Base-by-base conservation (phyloP, 2,113 vertebrate genomes). In the Mobula birostris region DNA sequence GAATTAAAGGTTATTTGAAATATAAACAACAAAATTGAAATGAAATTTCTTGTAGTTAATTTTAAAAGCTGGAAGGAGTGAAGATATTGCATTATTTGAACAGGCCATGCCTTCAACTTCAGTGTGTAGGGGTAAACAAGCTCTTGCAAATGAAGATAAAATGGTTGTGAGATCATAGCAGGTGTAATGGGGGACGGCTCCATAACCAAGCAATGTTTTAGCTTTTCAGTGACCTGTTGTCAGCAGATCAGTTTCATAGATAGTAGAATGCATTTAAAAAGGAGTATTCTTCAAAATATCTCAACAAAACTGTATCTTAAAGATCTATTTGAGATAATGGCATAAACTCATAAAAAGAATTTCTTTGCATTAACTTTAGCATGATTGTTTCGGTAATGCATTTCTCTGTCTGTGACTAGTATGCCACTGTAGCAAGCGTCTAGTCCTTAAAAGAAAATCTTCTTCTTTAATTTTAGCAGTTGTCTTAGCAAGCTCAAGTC, bases 21-120 rank as follows among this genome's bases (percentile, higher is more conserved):
- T 93, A 74, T 66, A 93, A 93, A 90, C 85, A 92, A 92, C 88
- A 93, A 6, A 93, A 56, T 93, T 29, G 36, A 70, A 93, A 93
- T 48, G 21, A 93, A 72, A 74, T 19, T 92, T 66, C 9, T 15
- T 74, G 91, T 48, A 56, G 70, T 93, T 76, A 8, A 76, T 76
- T 93, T 76, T 29, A 48, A 74, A 93, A 90, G 24, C 90, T 92
- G 68, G 27, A 56, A 48, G 40, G 32, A 36, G 66, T 91, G 91
- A 74, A 74, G 74, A 93, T 40, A 74, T 74, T 93, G 36, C 14
- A 90, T 90, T n/a, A 68, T 90, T 40, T 93, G 91, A 27, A 76
- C 19, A 74, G 21, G 40, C 70, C 24, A 48, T 21, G 74, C 5
- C 74, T 74, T 70, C 90, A 74, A 48, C 17, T 36, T 92, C 32